phyloP scores from a whole-genome alignment of 2,113 vertebrate genomes.

The Cavia porcellus region DNA sequence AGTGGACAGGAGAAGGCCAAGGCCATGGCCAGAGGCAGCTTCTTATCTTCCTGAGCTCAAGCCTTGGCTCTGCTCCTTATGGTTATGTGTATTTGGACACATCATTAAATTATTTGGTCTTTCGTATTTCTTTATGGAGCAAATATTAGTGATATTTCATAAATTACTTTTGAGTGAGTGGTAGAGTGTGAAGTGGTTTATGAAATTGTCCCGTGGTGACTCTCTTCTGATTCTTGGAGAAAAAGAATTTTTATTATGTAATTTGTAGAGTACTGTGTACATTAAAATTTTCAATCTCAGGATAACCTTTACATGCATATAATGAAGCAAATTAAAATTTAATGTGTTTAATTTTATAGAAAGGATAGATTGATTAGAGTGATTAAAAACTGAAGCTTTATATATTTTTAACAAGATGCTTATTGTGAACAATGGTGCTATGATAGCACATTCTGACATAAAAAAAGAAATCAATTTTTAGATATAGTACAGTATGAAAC shows the following conservation, averaged over 20 bases:
- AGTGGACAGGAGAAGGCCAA: neutral
- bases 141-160: neutral
- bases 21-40: neutral
- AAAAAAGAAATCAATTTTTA: conserved; percentile 5
- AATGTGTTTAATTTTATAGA: neutral
- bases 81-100: neutral
- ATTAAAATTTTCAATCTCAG: neutral
- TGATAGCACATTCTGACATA: neutral
- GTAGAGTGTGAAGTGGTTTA: neutral
- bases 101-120: neutral
- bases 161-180: neutral
- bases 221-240: neutral
- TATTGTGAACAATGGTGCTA: neutral
- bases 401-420: neutral
- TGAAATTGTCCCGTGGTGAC: neutral
- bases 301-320: neutral
- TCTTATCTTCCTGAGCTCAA: neutral
- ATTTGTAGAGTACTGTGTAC: neutral
- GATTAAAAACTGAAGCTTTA: neutral
- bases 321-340: neutral
- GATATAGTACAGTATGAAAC: neutral
- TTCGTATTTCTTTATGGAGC: neutral
- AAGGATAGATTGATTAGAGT: neutral
- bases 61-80: neutral
- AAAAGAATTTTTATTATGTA: neutral